Evolutionary conservation across 53 echinoderm and acorn worm genomes (phyloP).

Genomic region (Actinopyga echinites): DNA sequence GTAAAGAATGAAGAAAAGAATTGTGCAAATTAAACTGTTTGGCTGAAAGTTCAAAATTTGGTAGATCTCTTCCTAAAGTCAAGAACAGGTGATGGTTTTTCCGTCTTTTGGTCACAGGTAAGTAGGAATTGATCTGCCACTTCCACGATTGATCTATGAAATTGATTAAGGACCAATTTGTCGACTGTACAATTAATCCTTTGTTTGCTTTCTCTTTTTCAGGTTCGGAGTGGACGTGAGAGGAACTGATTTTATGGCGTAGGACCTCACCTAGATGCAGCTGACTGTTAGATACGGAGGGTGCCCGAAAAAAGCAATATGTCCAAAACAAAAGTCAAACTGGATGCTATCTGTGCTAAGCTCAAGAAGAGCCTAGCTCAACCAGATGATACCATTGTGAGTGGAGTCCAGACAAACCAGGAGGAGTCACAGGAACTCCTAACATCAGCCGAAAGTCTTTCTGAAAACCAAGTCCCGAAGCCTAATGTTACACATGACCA

Average conservation of each 20-base stretch:
- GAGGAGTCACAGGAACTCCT: neutral
- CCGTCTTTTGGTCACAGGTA: neutral
- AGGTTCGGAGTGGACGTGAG: neutral
- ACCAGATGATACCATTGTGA: constrained; percentile 19
- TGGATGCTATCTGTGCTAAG: constrained; percentile 98
- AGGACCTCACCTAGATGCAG: neutral
- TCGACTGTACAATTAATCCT: neutral
- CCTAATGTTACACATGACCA: too few species aligned
- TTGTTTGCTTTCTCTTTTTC: neutral
- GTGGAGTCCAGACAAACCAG: neutral
- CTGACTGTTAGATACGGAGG: neutral
- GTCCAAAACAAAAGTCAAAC: constrained; percentile 80
- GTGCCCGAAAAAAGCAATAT: constrained; percentile 36
- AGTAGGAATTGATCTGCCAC: too few species aligned
- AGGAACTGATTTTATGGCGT: neutral
- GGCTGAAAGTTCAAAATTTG: neutral
- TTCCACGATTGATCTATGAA: too few species aligned
- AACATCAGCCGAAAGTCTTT: constrained; percentile 7
- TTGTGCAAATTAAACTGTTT: too few species aligned
- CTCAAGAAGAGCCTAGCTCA: constrained; percentile 73
- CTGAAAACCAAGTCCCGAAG: neutral
- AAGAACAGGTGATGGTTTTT: neutral
- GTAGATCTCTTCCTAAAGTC: neutral
- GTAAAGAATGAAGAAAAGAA: too few species aligned
- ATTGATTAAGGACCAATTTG: neutral